Evolutionary conservation across 2,888 invertebrate genomes (phyloP), one percentile per base, ranked within the genome.

Genomic region (Zygogramma bicolorata): DNA sequence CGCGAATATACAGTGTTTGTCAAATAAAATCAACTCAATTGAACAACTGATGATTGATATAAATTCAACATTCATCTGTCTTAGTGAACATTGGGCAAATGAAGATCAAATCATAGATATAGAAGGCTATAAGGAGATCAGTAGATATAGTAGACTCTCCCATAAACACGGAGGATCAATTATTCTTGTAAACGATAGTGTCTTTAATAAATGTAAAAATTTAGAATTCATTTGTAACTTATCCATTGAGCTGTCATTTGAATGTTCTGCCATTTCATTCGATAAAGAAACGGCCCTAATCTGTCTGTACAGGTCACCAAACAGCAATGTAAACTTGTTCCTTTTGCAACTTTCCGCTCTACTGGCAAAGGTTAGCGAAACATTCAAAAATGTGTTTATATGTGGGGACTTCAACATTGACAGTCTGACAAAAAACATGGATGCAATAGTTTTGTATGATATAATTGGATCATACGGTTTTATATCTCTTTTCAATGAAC

Each of bases 221-320:
- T 29, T 31, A 29, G 8, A 59, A 31, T 58, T 58, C 2, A 58
- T 58, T 58, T 58, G 27, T 58, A 58, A 58, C 58, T 27, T 58
- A n/a, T 4, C 58, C 25, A 58, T 29, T 18, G 31, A 59, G 59
- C 7, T 31, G 13, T 2, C 59, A 59, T 59, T 59, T 25, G 34
- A 59, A 59, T 59, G 59, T 59, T 59, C 29, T 13, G 59, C 31
- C 29, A 59, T 59, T 31, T 59, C 59, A 29, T 59, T 59, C 15
- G 34, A 59, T 7, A 31, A 59, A 59, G 59, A 59, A 27, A 31
- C 59, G 31, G 31, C 27, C 58, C 7, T 58, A n/a, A 58, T 58
- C 29, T 60, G 60, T 60, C 20, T 60, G 38, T 60, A 60, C 20
- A 60, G 60, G 38, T 60, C 60, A 60, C 60, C 60, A 60, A 60